Evolutionary conservation across 2,113 vertebrate species (phyloP).

Genomic region (Hirundichthys speculiger): DNA sequence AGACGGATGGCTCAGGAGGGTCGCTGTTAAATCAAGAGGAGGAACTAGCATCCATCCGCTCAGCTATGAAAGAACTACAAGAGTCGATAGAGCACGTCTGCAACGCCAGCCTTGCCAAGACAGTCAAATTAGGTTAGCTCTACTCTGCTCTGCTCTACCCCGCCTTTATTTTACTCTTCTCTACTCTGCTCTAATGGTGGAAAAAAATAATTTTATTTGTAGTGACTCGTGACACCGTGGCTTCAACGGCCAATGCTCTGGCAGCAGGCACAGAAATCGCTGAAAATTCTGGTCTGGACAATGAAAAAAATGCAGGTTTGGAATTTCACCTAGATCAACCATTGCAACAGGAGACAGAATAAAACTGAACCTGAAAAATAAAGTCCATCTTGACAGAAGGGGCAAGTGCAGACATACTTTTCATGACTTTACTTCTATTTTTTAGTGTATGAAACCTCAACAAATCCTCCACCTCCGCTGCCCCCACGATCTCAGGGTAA

Average conservation of each 20-base stretch:
- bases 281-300: not conserved
- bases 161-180: too few relatives aligned
- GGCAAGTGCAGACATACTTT: not conserved
- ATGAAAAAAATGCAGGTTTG: constrained; percentile 38
- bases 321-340: not conserved
- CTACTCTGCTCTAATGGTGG: not conserved
- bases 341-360: not conserved
- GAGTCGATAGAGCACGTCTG: constrained; percentile 60
- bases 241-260: constrained; percentile 1
- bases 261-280: not conserved
- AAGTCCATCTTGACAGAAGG: too few relatives aligned
- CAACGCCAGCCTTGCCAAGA: constrained; percentile 63
- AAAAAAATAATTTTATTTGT: constrained; percentile 5
- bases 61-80: constrained; percentile 60
- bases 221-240: constrained; percentile 62
- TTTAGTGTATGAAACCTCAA: constrained; percentile 42
- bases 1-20: constrained; percentile 6
- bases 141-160: not conserved
- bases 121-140: constrained; percentile 65
- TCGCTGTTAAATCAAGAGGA: constrained; percentile 42
- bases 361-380: not conserved
- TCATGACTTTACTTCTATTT: not conserved
- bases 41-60: constrained; percentile 48
- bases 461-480: constrained; percentile 31
- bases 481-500: constrained; percentile 37